These are phyloP conservation scores for Hydriomena furcata DNA, from an alignment of 2,888 invertebrate genomes.

Conservation along the genomic window DNA sequence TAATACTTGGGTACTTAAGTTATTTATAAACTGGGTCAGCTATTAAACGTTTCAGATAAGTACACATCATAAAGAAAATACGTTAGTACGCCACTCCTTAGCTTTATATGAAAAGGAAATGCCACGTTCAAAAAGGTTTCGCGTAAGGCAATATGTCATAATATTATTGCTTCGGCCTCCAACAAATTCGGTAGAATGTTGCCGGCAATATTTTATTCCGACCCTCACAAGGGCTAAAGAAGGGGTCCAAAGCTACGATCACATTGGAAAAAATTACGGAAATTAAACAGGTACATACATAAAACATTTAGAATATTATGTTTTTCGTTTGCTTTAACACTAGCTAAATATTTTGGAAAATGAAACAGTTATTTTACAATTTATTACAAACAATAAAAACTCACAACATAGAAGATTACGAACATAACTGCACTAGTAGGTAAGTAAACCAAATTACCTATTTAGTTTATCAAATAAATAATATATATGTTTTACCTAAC, in stretches of 20 bases:
- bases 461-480: background rate
- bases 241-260: constrained; percentile 54
- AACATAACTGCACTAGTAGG: too few species aligned
- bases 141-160: constrained; percentile 77
- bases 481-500: background rate
- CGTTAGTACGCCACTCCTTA: constrained; percentile 38
- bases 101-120: constrained; percentile 42
- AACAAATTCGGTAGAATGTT: constrained; percentile 67
- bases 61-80: constrained; percentile 25
- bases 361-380: too few species aligned
- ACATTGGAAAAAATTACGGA: constrained; percentile 38
- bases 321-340: too few species aligned
- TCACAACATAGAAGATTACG: too few species aligned
- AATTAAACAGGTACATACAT: background rate
- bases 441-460: background rate
- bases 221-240: constrained; percentile 55
- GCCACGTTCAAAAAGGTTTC: constrained; percentile 56
- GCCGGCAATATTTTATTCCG: constrained; percentile 74
- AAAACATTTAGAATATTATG: too few species aligned
- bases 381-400: too few species aligned
- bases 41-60: constrained; percentile 14
- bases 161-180: constrained; percentile 78
- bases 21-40: background rate
- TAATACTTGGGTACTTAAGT: too few species aligned
- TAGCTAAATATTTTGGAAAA: too few species aligned